These are phyloP conservation scores for Antennarius striatus DNA, from an alignment of 2,113 vertebrate species.

Conservation along the genomic window DNA sequence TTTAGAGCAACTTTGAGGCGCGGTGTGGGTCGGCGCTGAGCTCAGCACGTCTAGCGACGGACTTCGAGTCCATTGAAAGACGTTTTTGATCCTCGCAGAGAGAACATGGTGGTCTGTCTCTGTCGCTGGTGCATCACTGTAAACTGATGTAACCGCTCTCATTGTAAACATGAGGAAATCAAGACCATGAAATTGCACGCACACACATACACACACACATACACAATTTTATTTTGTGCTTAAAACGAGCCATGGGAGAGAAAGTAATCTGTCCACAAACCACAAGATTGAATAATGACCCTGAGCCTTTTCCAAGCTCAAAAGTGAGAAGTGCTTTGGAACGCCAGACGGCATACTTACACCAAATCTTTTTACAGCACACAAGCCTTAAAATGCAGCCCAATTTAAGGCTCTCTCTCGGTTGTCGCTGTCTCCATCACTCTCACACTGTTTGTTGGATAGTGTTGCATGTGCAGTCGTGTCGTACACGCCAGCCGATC, in stretches of 20 bases:
- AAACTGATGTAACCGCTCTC: constrained; percentile 40
- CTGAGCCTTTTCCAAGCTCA: constrained; percentile 60
- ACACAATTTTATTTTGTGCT: no score
- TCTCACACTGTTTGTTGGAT: neutral
- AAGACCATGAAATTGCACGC: constrained; percentile 33
- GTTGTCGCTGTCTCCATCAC: constrained; percentile 20
- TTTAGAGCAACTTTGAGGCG: neutral
- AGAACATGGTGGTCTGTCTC: constrained; percentile 31
- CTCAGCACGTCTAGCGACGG: constrained; percentile 18
- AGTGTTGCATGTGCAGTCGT: no score
- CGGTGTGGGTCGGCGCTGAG: constrained; percentile 3
- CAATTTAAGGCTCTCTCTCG: constrained; percentile 52
- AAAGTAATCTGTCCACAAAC: constrained; percentile 71
- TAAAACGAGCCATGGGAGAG: constrained; percentile 40
- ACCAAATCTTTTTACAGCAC: constrained; percentile 43
- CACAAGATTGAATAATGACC: constrained; percentile 73
- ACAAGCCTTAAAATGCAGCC: constrained; percentile 51
- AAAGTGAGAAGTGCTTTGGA: constrained; percentile 54
- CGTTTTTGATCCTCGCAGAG: constrained; percentile 11
- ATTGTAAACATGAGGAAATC: constrained; percentile 61
- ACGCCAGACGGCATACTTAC: constrained; percentile 55
- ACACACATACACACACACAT: neutral
- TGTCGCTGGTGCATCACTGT: constrained; percentile 33
- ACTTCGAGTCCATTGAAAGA: constrained; percentile 21
- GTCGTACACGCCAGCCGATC: no score